Base-by-base conservation (phyloP, 2,113 vertebrate species). In the Gasterosteus nipponicus region DNA sequence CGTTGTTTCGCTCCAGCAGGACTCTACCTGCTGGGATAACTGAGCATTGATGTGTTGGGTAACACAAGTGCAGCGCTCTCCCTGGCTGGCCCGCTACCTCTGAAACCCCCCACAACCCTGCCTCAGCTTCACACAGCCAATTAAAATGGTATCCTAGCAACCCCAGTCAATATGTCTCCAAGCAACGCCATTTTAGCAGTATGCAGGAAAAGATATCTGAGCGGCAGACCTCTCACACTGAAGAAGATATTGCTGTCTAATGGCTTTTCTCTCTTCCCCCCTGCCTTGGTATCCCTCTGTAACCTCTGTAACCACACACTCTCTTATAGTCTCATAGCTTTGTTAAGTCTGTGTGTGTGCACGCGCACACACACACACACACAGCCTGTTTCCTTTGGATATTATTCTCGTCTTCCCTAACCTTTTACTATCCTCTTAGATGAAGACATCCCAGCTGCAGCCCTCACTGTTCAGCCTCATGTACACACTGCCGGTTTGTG, bases 141-240 rank as follows among this genome's bases (percentile, higher is more conserved):
- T 92, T 91, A 91, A 84, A 86, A 86, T 61, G 59, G 77, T 92
- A 69, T 81, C 89, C 54, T 89, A 83, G 86, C 89, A 91, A 89
- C 85, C 69, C 11, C 15, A 86, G 84, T 81, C 89, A 87, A 89
- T 86, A 86, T 85, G 88, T 90, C 71, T 90, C 86, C 46, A 77
- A 87, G 91, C 85, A 91, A 88, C 80, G 78, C 56, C 66, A 54
- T 76, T 84, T 88, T 80, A 76, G 82, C 78, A 67, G 51, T 49
- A 68, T 80, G 74, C 73, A 75, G 60, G 71, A 85, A 82, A 77
- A 75, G 18, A 80, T 59, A 72, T 84, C 44, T 26, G 58, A 74
- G 54, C 63, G 60, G 79, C 29, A 64, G 18, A 53, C 31, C 31
- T 68, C 51, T 60, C 58, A 69, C 29, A 22, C 5, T 31, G 47